A percentile compares a stretch with the other conserved stretches of the same genome.
phyloP scores from a whole-genome alignment of 2,113 vertebrate species.

The Megaleporinus macrocephalus region DNA sequence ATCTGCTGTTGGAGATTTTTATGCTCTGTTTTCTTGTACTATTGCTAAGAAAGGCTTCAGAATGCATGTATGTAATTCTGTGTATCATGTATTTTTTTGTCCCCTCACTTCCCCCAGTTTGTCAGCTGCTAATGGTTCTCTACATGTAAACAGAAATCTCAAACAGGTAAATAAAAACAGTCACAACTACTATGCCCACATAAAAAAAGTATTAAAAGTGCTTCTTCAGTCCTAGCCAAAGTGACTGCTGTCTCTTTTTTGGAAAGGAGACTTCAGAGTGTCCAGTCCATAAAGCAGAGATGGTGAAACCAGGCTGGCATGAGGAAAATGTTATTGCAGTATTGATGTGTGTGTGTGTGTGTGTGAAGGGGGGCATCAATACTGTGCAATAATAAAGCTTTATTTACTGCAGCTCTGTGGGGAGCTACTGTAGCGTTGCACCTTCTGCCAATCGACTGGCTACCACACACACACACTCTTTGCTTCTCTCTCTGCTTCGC shows the following conservation, averaged over 20 bases:
- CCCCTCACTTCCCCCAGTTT: too few species aligned
- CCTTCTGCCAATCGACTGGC: constrained; percentile 77
- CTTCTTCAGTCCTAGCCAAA: constrained; percentile 56
- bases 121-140: too few species aligned
- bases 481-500: constrained; percentile 49
- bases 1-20: too few species aligned
- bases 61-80: too few species aligned
- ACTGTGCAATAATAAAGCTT: constrained; percentile 76
- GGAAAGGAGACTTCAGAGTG: constrained; percentile 59
- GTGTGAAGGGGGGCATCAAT: constrained; percentile 71
- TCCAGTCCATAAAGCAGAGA: constrained; percentile 56
- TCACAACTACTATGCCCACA: background rate
- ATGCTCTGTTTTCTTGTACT: too few species aligned
- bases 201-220: constrained; percentile 49
- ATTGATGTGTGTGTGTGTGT: constrained; percentile 74
- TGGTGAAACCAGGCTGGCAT: constrained; percentile 72
- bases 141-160: too few species aligned
- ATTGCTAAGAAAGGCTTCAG: too few species aligned
- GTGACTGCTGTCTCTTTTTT: constrained; percentile 48
- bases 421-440: constrained; percentile 72
- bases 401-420: constrained; percentile 78
- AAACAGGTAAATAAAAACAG: too few species aligned
- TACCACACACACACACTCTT: constrained; percentile 46
- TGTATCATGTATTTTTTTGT: too few species aligned
- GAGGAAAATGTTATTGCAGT: constrained; percentile 76